Evolutionary conservation across 2,113 vertebrate species (phyloP).

Genomic region (Otus sunia): DNA sequence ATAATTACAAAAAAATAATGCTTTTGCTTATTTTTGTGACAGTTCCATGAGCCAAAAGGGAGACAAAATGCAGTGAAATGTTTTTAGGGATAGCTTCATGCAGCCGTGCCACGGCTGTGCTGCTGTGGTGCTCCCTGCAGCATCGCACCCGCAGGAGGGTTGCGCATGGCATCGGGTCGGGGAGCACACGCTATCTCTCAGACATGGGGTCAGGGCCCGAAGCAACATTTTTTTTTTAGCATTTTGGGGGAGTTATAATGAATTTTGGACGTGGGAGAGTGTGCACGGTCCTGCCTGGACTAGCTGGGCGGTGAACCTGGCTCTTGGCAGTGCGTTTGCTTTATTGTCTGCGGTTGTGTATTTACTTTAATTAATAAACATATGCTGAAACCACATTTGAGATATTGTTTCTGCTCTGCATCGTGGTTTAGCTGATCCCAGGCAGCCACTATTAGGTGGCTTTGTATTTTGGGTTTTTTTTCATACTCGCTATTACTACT

Average conservation of each 20-base stretch:
- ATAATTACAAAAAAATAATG: background rate
- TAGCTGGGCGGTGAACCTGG: background rate
- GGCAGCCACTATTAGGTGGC: background rate
- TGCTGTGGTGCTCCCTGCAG: background rate
- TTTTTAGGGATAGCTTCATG: background rate
- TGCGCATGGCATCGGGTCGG: accelerated
- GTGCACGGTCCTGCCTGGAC: background rate
- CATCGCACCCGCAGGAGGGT: background rate
- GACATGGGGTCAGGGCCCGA: background rate
- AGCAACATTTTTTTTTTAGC: background rate
- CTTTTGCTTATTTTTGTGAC: background rate
- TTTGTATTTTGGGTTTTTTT: background rate
- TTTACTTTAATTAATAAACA: slow-evolving; percentile 36
- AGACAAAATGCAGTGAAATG: background rate
- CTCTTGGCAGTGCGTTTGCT: background rate
- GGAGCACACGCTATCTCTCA: background rate
- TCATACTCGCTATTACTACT: background rate
- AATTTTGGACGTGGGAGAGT: background rate
- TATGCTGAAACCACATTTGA: background rate
- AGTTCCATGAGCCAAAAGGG: background rate
- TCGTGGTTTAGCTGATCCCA: background rate
- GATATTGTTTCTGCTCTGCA: background rate
- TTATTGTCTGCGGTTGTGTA: background rate
- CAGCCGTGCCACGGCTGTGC: background rate
- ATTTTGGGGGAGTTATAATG: background rate